Evolutionary conservation across 2,113 vertebrate species (phyloP).

Genomic region (Dicentrarchus labrax): DNA sequence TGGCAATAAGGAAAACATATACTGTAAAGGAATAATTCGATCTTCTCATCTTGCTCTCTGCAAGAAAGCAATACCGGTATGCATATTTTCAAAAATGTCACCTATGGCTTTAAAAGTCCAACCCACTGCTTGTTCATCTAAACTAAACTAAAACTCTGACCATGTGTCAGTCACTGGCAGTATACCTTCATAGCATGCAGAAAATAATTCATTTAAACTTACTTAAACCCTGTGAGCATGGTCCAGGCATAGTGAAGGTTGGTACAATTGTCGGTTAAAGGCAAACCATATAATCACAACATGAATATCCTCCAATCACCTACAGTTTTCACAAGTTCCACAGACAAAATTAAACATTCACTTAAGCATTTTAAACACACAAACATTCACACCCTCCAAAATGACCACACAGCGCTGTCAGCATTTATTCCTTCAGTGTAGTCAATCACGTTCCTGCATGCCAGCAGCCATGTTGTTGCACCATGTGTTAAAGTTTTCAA

Average conservation of each 20-base stretch:
- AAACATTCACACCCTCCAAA: not conserved
- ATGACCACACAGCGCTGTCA: not conserved
- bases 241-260: not conserved
- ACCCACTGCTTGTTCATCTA: not conserved
- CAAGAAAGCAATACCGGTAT: not conserved
- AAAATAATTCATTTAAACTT: not conserved
- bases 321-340: not conserved
- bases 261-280: too few relatives aligned
- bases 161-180: not conserved
- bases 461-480: not conserved
- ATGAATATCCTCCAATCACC: not conserved
- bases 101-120: not conserved
- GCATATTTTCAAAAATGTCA: not conserved
- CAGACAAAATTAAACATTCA: too few relatives aligned
- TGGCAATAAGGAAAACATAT: not conserved
- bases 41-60: not conserved
- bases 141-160: not conserved
- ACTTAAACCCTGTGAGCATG: not conserved
- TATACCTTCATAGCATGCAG: not conserved
- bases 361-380: not conserved
- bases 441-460: not conserved
- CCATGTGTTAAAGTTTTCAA: conserved; percentile 18
- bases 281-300: too few relatives aligned
- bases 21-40: not conserved
- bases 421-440: not conserved